Evolutionary conservation across 2,888 invertebrate genomes (phyloP), one percentile per base, ranked within the genome.

Genomic region (Neoscelio sp.): DNA sequence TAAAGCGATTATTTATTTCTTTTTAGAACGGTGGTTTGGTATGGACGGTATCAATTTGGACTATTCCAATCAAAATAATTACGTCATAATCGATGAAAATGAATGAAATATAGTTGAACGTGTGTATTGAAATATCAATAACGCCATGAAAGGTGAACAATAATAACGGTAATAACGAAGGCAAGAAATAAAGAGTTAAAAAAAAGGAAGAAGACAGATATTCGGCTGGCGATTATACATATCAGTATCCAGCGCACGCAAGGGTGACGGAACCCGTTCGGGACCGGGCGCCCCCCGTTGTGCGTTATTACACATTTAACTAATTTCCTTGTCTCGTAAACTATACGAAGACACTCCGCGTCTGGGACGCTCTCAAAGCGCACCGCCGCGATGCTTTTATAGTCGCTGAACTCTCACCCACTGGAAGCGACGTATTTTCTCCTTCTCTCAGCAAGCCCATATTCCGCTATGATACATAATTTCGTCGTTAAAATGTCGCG

Each of bases 301-400:
- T 76, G 86, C 83, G 82, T 87, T 88, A 88, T 87, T 88, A 88
- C 85, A 84, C 84, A 87, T 87, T 88, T 85, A 88, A 87, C 88
- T 87, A 88, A 88, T 88, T 88, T 87, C 85, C 85, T 82, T 87
- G 88, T 87, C 87, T 88, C 88, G 83, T 87, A 88, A 88, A 87
- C 82, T 83, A 85, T 76, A 77, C 71, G 81, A 85, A 84, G 84
- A 85, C 83, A 79, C 75, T 80, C 82, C 54, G 75, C 52, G 75
- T 52, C 67, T 71, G 70, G 68, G 33, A 70, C 48, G 54, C 68
- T 52, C 78, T 62, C 80, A 81, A 84, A 85, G 80, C 65, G 44
- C 67, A 56, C 78, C 77, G 78, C 77, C 52, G 54, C 76, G 71
- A 50, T 65, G 64, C 62, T 58, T 78, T 73, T 73, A 60, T 48